phyloP scores from a whole-genome alignment of 2,113 vertebrate species.

The Mustela nigripes region DNA sequence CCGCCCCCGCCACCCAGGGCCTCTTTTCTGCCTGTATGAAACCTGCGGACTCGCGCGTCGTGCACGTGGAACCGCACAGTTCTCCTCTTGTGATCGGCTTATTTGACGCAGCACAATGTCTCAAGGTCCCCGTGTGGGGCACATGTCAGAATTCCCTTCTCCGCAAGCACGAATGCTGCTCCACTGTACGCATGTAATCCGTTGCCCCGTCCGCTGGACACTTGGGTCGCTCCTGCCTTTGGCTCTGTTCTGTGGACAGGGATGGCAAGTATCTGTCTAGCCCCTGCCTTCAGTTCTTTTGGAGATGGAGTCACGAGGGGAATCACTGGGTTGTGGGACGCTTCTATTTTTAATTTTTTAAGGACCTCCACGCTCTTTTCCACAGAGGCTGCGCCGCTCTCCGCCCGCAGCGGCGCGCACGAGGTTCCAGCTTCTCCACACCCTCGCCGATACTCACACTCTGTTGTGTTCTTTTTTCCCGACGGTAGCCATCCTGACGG shows the following conservation, averaged over 20 bases:
- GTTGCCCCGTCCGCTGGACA: rapidly evolving
- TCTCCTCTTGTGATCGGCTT: no score
- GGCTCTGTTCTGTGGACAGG: background rate
- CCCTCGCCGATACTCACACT: rapidly evolving
- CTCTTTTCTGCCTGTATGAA: no score
- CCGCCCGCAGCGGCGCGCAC: rapidly evolving
- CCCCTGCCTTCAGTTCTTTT: background rate
- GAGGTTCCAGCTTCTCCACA: rapidly evolving
- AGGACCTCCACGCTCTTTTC: rapidly evolving
- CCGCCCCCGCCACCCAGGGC: rapidly evolving
- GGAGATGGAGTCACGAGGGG: background rate
- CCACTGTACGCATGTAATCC: rapidly evolving
- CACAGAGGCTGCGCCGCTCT: rapidly evolving
- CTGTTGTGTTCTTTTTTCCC: no score
- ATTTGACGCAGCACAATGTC: no score
- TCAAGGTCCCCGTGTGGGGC: background rate
- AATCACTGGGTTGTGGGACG: rapidly evolving
- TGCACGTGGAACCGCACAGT: rapidly evolving
- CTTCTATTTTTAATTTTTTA: background rate
- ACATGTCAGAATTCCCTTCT: background rate
- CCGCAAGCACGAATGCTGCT: rapidly evolving
- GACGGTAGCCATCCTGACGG: rapidly evolving
- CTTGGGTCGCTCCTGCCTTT: background rate
- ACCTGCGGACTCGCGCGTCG: rapidly evolving
- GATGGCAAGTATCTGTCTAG: rapidly evolving